These are phyloP conservation scores for Zoanthus sansibaricus DNA, from an alignment of 92 coral and sea anemone genomes.

Conservation along the genomic window DNA sequence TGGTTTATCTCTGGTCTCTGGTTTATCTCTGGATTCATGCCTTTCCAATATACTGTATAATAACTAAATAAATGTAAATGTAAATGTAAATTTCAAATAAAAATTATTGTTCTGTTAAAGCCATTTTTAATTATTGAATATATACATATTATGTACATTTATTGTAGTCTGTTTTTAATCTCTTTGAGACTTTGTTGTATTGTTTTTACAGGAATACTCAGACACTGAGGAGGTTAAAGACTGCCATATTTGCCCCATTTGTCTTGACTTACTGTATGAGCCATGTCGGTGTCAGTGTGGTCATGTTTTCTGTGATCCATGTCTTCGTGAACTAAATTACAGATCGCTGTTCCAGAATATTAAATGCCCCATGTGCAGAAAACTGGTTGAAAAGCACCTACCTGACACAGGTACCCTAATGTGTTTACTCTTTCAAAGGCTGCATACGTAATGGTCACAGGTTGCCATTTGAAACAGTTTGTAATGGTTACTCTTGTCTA, in stretches of 20 bases:
- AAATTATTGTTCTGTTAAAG: no score
- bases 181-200: not conserved
- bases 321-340: slow-evolving; percentile 85
- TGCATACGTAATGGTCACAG: no score
- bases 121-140: no score
- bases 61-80: no score
- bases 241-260: slow-evolving; percentile 80
- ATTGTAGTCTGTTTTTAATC: not conserved
- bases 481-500: no score
- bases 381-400: slow-evolving; percentile 61
- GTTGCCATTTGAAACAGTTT: no score
- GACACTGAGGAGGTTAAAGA: slow-evolving; percentile 62
- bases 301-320: slow-evolving; percentile 96
- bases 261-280: slow-evolving; percentile 86
- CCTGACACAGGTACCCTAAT: slow-evolving; percentile 78
- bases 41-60: no score
- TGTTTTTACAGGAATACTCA: not conserved
- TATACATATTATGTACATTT: not conserved
- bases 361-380: slow-evolving; percentile 91
- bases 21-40: no score
- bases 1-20: no score
- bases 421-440: not conserved
- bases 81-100: no score
- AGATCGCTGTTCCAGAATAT: slow-evolving; percentile 57
- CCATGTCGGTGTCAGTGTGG: slow-evolving; percentile 85